Percentiles rank a stretch among this genome's conserved stretches.
phyloP scores from a whole-genome alignment of 2,888 invertebrate species.

The Melangyna quadrimaculata region DNA sequence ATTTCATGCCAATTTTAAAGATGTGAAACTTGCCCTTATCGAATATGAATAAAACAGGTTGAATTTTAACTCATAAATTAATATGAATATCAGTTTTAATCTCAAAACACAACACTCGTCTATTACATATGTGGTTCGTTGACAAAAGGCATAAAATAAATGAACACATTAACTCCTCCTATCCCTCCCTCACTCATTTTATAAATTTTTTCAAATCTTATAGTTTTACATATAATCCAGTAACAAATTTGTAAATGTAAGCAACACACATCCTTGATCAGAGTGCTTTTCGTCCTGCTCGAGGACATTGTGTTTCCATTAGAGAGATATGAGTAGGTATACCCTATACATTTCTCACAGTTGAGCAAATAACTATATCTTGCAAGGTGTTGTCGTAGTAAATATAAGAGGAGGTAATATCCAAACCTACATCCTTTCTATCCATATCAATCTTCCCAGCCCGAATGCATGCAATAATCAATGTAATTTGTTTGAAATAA shows the following conservation, averaged over 20 bases:
- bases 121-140: not conserved
- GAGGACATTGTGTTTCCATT: too few relatives aligned
- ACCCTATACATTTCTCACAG: not conserved
- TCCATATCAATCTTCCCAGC: not conserved
- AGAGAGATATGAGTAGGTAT: not conserved
- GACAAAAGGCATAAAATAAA: not conserved
- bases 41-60: not conserved
- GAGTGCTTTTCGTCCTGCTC: not conserved
- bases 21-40: not conserved
- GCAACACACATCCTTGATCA: not conserved
- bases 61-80: not conserved
- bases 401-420: not conserved
- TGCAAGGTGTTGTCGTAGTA: too few relatives aligned
- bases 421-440: not conserved
- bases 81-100: not conserved
- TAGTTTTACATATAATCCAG: not conserved
- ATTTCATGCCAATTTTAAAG: too few relatives aligned
- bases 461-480: constrained; percentile 53
- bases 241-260: not conserved
- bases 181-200: too few relatives aligned
- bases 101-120: not conserved
- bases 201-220: not conserved
- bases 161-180: not conserved
- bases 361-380: not conserved
- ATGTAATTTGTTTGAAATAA: constrained; percentile 63